Evolutionary conservation across 92 coral and sea anemone species (phyloP), one percentile per base, ranked within the genome.

Genomic region (Diadumene lineata): DNA sequence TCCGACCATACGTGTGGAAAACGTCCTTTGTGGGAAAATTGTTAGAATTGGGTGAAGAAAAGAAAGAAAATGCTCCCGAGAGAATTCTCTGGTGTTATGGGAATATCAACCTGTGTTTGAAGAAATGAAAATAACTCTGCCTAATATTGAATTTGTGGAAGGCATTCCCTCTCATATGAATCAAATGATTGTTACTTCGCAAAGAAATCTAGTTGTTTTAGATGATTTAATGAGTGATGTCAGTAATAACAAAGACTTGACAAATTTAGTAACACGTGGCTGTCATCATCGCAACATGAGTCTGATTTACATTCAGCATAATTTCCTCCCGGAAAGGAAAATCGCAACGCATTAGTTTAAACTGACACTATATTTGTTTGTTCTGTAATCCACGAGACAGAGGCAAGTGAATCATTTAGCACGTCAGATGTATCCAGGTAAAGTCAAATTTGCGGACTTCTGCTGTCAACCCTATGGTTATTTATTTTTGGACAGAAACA

Each of bases 11-110:
- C 11, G 86, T 18, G 81, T n/a, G 86, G 18, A 80, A 80, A 64
- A 80, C 79, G 29, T 65, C 66, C 31, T 80, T 80, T 33, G 85
- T 71, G 28, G 67, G 73, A 68, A 53, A 68, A 65, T 43, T 79
- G 27, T 9, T 79, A 24, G 84, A 70, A 65, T 55, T 8, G 50
- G 69, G 61, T 23, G 63, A 66, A 43, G 73, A 64, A 72, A 77
- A 66, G 74, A 65, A 50, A 1, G 21, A 70, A 50, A 28, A 70
- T 51, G 26, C 73, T 8, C 73, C 73, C 27, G 73, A 69, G 50
- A 48, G 50, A 69, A 81, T 81, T 4, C 13, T 81, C 1, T 73
- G 85, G 80, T 81, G 85, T 55, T 81, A 81, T 72, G 79, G 85
- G 79, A 72, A 23, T 72, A 65, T 38, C 80, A 81, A 50, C 62